Conservation (phyloP, 2,888 invertebrate species). For the Steinernema carpocapsae region DNA sequence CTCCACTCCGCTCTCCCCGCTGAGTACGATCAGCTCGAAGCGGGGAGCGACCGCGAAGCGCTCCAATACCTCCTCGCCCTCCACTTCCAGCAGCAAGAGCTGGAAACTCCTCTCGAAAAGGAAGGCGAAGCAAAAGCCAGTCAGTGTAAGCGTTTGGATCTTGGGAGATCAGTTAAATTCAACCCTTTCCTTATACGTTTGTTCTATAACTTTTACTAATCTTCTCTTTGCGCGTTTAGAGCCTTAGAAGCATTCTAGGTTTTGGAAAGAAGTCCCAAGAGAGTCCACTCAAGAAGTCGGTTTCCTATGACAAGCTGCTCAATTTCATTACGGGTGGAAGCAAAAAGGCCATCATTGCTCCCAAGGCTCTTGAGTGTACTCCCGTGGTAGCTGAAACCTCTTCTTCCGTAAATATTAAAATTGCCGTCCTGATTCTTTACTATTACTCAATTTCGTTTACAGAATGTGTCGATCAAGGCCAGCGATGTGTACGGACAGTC, state of each 20-base stretch:
- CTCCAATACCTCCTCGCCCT: neutral
- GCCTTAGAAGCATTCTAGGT: too few species aligned
- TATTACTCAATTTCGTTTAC: neutral
- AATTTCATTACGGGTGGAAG: too few species aligned
- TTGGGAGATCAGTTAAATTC: neutral
- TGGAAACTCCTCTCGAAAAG: conserved; percentile 20
- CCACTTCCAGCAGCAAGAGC: conserved; percentile 1
- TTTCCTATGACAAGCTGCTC: too few species aligned
- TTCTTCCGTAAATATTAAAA: neutral
- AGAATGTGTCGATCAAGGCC: conserved; percentile 10
- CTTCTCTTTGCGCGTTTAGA: neutral
- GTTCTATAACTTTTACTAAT: neutral
- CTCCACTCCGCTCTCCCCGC: neutral
- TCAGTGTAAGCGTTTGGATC: neutral
- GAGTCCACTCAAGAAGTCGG: too few species aligned
- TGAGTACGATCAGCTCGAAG: neutral
- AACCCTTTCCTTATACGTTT: neutral
- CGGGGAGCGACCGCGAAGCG: neutral
- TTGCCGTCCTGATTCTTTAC: neutral
- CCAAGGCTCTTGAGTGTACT: too few species aligned
- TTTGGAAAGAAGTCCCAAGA: too few species aligned
- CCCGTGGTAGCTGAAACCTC: neutral
- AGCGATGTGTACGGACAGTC: conserved; percentile 30
- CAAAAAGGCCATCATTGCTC: too few species aligned
- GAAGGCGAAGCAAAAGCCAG: neutral